Conservation (phyloP, 2,797 vertebrate genomes). For the Clamator glandarius region DNA sequence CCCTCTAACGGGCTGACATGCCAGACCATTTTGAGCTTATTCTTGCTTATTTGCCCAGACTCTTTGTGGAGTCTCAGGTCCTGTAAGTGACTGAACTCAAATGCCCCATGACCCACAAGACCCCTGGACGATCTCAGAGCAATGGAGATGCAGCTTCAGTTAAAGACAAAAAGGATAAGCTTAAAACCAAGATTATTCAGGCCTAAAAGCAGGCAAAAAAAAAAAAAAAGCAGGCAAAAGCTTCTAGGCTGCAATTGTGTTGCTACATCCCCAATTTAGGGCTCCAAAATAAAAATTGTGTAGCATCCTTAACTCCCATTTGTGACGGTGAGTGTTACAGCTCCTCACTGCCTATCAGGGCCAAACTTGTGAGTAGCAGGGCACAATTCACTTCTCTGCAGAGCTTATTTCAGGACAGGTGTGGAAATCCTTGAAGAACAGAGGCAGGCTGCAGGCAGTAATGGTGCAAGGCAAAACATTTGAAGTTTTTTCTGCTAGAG, state of each 20-base stretch:
- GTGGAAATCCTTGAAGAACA: background rate
- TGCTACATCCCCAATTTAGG: background rate
- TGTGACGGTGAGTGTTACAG: background rate
- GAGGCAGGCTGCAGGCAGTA: background rate
- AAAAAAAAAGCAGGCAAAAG: background rate
- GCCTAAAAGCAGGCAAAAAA: background rate
- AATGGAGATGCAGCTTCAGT: background rate
- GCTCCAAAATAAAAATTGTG: background rate
- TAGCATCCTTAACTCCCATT: background rate
- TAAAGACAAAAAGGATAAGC: background rate
- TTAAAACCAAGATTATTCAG: background rate
- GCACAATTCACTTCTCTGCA: background rate
- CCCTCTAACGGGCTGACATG: background rate
- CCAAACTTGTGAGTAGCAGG: background rate
- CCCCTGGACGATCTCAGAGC: background rate
- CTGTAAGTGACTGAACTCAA: background rate
- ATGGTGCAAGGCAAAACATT: background rate
- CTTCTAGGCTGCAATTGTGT: background rate
- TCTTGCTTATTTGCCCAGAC: background rate
- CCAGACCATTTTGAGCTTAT: background rate
- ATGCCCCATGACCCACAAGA: background rate
- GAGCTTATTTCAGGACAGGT: background rate
- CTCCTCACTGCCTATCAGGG: background rate
- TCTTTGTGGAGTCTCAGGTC: background rate
- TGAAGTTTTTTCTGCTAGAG: background rate